Evolutionary conservation across 2,797 vertebrate species (phyloP).

Genomic region (Bryconaethiops microstoma): DNA sequence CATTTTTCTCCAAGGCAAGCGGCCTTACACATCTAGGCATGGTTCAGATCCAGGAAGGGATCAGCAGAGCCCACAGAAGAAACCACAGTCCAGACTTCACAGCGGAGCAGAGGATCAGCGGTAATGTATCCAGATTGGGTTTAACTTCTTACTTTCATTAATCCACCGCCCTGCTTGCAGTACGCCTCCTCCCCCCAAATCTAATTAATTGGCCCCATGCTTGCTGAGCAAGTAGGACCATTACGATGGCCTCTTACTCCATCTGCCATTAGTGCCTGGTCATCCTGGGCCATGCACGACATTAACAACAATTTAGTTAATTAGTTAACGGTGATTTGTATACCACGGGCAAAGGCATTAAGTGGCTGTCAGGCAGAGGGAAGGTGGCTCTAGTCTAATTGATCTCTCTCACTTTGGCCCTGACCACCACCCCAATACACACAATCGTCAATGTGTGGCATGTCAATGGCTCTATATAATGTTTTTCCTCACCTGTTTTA

Average conservation of each 20-base stretch:
- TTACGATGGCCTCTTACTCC: slow-evolving; percentile 33
- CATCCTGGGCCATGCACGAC: slow-evolving; percentile 57
- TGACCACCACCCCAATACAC: slow-evolving; percentile 27
- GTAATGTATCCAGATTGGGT: slow-evolving; percentile 43
- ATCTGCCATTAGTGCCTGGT: slow-evolving; percentile 57
- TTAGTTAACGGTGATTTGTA: slow-evolving; percentile 71
- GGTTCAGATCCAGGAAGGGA: not conserved
- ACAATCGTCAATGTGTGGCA: slow-evolving; percentile 18
- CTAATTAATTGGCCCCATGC: slow-evolving; percentile 53
- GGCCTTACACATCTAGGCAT: not conserved
- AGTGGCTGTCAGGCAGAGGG: slow-evolving; percentile 69
- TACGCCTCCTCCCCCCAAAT: slow-evolving; percentile 3
- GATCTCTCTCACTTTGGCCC: slow-evolving; percentile 58
- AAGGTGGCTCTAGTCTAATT: slow-evolving; percentile 64
- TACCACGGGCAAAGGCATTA: slow-evolving; percentile 69
- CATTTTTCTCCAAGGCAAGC: not conserved
- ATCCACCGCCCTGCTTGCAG: slow-evolving; percentile 23
- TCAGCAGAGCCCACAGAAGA: not conserved
- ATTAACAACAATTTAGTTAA: slow-evolving; percentile 76
- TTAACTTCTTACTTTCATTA: slow-evolving; percentile 51
- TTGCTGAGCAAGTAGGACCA: slow-evolving; percentile 42
- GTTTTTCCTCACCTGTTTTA: not conserved
- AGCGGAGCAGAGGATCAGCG: not conserved
- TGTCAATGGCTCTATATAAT: not conserved
- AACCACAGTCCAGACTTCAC: not conserved